Evolutionary conservation across 2,113 vertebrate genomes (phyloP).

Genomic region (Petaurus breviceps): DNA sequence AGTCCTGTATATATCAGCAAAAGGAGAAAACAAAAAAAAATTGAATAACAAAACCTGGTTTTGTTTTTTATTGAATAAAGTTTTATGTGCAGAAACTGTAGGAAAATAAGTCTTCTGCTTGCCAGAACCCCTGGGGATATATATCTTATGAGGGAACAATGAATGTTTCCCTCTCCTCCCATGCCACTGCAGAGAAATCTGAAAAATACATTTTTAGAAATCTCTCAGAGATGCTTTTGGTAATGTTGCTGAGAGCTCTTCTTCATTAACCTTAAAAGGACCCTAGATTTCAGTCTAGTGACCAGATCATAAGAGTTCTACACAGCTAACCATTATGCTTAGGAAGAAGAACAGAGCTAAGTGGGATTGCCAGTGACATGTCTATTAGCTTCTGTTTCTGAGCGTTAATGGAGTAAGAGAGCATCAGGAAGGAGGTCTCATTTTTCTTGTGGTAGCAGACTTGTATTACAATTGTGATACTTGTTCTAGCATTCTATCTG

Average conservation of each 20-base stretch:
- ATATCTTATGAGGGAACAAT: slow-evolving; percentile 69
- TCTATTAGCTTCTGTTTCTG: slow-evolving; percentile 47
- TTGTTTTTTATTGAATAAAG: slow-evolving; percentile 75
- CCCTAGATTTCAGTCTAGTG: slow-evolving; percentile 62
- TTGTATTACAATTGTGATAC: slow-evolving; percentile 45
- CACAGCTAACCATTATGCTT: background rate
- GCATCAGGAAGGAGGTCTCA: background rate
- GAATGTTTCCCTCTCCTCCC: slow-evolving; percentile 76
- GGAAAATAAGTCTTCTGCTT: slow-evolving; percentile 66
- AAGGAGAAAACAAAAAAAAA: slow-evolving; percentile 52
- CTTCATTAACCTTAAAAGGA: slow-evolving; percentile 65
- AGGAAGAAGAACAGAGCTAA: slow-evolving; percentile 25
- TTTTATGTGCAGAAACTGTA: slow-evolving; percentile 57
- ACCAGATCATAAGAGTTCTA: slow-evolving; percentile 33
- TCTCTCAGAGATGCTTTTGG: slow-evolving; percentile 65
- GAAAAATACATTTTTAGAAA: slow-evolving; percentile 46
- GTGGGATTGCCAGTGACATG: accelerated
- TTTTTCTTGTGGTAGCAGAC: slow-evolving; percentile 21
- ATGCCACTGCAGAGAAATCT: slow-evolving; percentile 70
- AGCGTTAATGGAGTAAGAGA: slow-evolving; percentile 6
- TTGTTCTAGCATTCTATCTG: slow-evolving; percentile 60
- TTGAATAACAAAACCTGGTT: slow-evolving; percentile 61
- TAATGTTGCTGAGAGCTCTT: slow-evolving; percentile 63
- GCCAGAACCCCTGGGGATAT: slow-evolving; percentile 67
- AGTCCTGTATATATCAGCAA: slow-evolving; percentile 48